These are phyloP conservation scores for Psix sp. DNA, from an alignment of 1,140 invertebrate species.

Conservation along the genomic window DNA sequence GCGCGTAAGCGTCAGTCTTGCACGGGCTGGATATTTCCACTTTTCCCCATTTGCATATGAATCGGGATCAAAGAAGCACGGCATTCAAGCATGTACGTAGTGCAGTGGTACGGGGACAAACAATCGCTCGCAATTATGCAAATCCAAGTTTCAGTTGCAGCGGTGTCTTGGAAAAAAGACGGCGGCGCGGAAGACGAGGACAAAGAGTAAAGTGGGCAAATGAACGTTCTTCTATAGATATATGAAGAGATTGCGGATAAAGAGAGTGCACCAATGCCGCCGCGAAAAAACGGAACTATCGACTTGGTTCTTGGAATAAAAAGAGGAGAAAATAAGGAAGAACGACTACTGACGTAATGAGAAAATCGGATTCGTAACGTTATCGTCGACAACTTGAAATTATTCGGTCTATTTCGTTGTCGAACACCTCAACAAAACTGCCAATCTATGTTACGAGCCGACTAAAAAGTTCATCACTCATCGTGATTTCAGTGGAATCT, in stretches of 20 bases:
- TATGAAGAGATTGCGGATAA: constrained; percentile 46
- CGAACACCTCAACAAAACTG: constrained; percentile 50
- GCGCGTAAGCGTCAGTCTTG: constrained; percentile 66
- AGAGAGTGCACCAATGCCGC: constrained; percentile 28
- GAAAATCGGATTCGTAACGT: constrained; percentile 40
- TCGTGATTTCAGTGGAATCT: too few relatives aligned
- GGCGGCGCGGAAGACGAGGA: constrained; percentile 37
- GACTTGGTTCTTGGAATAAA: constrained; percentile 13
- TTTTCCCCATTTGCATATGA: constrained; percentile 73
- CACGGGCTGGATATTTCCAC: constrained; percentile 58
- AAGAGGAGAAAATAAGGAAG: constrained; percentile 12
- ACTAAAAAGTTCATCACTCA: too few relatives aligned
- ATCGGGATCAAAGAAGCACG: constrained; percentile 69
- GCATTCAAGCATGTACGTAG: constrained; percentile 65
- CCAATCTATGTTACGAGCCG: constrained; percentile 58
- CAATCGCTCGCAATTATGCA: constrained; percentile 75
- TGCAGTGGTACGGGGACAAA: constrained; percentile 71
- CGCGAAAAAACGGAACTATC: constrained; percentile 30
- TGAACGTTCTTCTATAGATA: constrained; percentile 48
- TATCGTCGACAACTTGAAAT: constrained; percentile 43
- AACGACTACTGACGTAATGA: constrained; percentile 18
- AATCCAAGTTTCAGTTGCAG: constrained; percentile 68
- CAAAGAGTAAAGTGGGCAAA: constrained; percentile 51
- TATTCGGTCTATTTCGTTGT: constrained; percentile 35
- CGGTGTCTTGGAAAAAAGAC: constrained; percentile 64